Conservation (phyloP, 2,888 invertebrate genomes). For the Imbricaverruca yamaguchii region DNA sequence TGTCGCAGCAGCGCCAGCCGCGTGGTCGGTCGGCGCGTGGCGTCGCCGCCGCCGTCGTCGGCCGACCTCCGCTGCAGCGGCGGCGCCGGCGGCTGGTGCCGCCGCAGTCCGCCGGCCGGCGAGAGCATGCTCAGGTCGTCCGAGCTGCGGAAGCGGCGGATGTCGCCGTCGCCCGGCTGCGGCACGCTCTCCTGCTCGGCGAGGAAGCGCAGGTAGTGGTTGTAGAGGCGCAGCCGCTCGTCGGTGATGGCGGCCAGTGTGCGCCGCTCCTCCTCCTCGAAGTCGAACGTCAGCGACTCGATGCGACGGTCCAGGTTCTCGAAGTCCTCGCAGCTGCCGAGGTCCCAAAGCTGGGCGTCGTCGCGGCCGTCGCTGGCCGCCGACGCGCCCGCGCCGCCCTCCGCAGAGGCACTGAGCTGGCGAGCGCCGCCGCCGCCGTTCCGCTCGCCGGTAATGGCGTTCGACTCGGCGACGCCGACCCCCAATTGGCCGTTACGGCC, state of each 20-base stretch:
- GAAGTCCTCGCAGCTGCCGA: slow-evolving; percentile 57
- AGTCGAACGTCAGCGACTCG: slow-evolving; percentile 20
- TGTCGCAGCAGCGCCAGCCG: slow-evolving; percentile 37
- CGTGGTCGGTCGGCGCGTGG: neutral
- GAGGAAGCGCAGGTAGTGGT: slow-evolving; percentile 55
- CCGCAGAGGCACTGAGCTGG: neutral
- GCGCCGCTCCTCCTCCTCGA: slow-evolving; percentile 44
- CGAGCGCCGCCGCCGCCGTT: neutral
- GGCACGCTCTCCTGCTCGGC: slow-evolving; percentile 55
- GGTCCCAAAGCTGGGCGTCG: slow-evolving; percentile 23
- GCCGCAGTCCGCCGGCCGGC: neutral
- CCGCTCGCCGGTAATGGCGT: neutral
- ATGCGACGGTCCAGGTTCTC: slow-evolving; percentile 63
- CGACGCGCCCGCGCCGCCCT: neutral
- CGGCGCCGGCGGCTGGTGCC: too few species aligned
- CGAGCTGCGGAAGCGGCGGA: slow-evolving; percentile 26
- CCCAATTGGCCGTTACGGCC: neutral
- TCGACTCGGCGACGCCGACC: neutral
- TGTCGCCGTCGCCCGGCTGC: slow-evolving; percentile 28
- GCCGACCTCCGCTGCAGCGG: neutral
- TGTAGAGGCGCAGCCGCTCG: neutral
- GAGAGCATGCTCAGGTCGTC: neutral
- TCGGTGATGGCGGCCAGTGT: slow-evolving; percentile 40
- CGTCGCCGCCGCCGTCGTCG: neutral
- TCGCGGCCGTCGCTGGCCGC: neutral